phyloP scores from a whole-genome alignment of 2,113 vertebrate species.

The Ginglymostoma cirratum region DNA sequence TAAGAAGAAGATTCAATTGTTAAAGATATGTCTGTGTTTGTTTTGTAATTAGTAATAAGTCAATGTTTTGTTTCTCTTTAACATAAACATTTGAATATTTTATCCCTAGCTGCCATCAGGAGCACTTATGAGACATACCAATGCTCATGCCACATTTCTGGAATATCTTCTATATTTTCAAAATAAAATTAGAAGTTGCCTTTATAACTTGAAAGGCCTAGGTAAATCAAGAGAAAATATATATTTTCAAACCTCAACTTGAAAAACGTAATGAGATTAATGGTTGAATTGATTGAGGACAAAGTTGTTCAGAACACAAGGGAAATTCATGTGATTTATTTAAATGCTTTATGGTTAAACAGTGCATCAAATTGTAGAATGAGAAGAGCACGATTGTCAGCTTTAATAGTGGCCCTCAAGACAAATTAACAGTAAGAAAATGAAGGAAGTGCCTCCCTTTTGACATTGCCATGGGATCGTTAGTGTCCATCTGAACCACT shows the following conservation, averaged over 20 bases:
- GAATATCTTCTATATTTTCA: background rate
- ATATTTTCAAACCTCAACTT: background rate
- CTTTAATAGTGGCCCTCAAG: no score
- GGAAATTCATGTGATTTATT: no score
- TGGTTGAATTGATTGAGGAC: background rate
- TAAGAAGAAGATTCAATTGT: background rate
- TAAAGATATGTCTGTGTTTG: background rate
- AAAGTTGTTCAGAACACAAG: background rate
- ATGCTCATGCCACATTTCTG: background rate
- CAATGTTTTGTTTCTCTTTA: background rate
- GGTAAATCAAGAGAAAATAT: background rate
- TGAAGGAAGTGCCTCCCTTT: background rate
- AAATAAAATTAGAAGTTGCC: background rate
- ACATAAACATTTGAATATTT: background rate
- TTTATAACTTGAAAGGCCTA: background rate
- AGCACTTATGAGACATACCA: background rate
- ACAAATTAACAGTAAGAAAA: no score
- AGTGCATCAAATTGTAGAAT: no score
- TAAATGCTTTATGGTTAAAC: no score
- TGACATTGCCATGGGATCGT: background rate
- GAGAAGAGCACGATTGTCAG: no score
- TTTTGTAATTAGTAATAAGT: background rate
- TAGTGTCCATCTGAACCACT: background rate
- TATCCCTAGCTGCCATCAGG: background rate
- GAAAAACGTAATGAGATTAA: background rate